Percentiles rank a stretch among this genome's conserved stretches.
Evolutionary conservation across 1,140 invertebrate species (phyloP).

Genomic region (Plodia interpunctella): DNA sequence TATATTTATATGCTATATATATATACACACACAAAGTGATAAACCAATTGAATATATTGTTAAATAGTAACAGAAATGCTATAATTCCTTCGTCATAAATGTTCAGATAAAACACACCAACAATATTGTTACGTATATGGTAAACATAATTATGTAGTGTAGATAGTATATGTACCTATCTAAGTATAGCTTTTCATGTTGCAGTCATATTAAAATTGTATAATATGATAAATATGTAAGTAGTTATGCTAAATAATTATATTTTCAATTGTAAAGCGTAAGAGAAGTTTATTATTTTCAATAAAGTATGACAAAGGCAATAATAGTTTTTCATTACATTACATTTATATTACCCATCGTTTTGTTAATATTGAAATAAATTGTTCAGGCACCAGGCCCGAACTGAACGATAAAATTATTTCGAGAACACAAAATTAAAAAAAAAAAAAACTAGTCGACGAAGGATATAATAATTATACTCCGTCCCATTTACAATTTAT

Average conservation of each 20-base stretch:
- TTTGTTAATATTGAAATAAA: too few species aligned
- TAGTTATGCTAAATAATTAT: constrained; percentile 45
- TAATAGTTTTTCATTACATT: background rate
- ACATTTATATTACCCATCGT: too few species aligned
- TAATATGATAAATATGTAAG: constrained; percentile 20
- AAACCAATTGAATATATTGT: background rate
- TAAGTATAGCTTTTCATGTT: constrained; percentile 34
- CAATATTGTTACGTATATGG: background rate
- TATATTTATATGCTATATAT: background rate
- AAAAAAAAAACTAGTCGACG: too few species aligned
- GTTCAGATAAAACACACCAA: too few species aligned
- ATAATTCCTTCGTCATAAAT: too few species aligned
- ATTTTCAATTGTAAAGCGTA: constrained; percentile 58
- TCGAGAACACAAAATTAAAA: too few species aligned
- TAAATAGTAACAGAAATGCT: too few species aligned
- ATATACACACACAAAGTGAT: background rate
- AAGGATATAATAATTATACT: too few species aligned
- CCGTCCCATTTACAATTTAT: too few species aligned
- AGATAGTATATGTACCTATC: constrained; percentile 1
- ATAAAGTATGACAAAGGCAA: constrained; percentile 55
- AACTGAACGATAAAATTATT: too few species aligned
- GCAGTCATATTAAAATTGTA: constrained; percentile 21
- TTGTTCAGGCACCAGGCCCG: too few species aligned
- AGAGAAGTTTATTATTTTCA: constrained; percentile 71
- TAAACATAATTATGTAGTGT: background rate